Conservation (phyloP, 2,888 invertebrate species). For the Heliconius charithonia region DNA sequence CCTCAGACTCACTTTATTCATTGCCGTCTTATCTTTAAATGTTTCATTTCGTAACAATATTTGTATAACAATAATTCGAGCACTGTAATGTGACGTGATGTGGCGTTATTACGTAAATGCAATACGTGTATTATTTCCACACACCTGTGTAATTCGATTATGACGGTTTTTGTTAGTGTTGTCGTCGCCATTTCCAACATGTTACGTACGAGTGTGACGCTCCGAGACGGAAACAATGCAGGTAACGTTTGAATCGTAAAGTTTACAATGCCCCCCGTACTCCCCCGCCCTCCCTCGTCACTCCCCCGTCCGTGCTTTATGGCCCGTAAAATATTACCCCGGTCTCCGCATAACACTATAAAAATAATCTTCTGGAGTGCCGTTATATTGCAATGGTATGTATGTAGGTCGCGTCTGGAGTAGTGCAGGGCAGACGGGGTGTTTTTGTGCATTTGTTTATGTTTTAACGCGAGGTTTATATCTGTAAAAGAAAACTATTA, state of each 20-base stretch:
- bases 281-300: too few relatives aligned
- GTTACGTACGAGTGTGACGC: slow-evolving; percentile 7
- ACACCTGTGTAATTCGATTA: slow-evolving; percentile 23
- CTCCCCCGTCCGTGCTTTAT: slow-evolving; percentile 58
- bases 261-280: slow-evolving; percentile 60
- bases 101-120: slow-evolving; percentile 9
- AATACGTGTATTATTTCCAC: slow-evolving; percentile 8
- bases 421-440: neutral
- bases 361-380: slow-evolving; percentile 49
- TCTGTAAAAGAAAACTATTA: neutral
- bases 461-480: neutral
- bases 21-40: too few relatives aligned
- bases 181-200: slow-evolving; percentile 19
- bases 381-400: slow-evolving; percentile 23
- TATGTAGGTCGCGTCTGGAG: slow-evolving; percentile 24
- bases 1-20: neutral
- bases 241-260: slow-evolving; percentile 54
- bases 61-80: neutral
- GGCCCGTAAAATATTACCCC: slow-evolving; percentile 68
- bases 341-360: slow-evolving; percentile 52
- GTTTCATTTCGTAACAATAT: neutral
- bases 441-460: too few relatives aligned
- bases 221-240: slow-evolving; percentile 57
- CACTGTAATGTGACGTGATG: neutral
- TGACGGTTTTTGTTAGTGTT: slow-evolving; percentile 13